Conservation (phyloP, 2,797 vertebrate genomes). For the Cryptoblepharus egeriae region DNA sequence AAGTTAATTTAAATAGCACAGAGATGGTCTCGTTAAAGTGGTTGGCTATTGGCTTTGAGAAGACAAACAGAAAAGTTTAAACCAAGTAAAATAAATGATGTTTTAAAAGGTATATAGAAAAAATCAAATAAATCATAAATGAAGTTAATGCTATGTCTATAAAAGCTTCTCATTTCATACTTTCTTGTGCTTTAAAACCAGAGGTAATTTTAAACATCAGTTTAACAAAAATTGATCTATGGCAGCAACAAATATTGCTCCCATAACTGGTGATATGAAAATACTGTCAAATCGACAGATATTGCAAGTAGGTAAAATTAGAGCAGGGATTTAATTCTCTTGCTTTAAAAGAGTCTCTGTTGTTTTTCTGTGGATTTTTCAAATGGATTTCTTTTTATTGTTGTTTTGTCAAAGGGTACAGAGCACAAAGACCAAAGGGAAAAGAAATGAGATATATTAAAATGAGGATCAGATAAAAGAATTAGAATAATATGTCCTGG, state of each 20-base stretch:
- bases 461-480: constrained; percentile 18
- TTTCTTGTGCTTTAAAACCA: constrained; percentile 28
- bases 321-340: constrained; percentile 24
- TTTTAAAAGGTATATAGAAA: constrained; percentile 15
- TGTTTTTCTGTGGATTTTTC: not conserved
- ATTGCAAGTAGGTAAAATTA: constrained; percentile 34
- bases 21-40: constrained; percentile 1
- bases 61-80: constrained; percentile 23
- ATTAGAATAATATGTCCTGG: not conserved
- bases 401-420: constrained; percentile 10
- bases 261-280: constrained; percentile 19
- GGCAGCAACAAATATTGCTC: constrained; percentile 18
- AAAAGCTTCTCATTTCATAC: constrained; percentile 26
- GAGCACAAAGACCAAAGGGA: not conserved
- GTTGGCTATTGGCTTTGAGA: not conserved
- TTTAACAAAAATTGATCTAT: constrained; percentile 42
- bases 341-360: constrained; percentile 15
- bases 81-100: constrained; percentile 22
- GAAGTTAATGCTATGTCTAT: constrained; percentile 17
- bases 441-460: constrained; percentile 26
- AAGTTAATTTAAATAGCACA: constrained; percentile 27
- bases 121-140: constrained; percentile 25
- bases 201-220: constrained; percentile 34
- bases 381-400: constrained; percentile 8
- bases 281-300: constrained; percentile 29